These are phyloP conservation scores for Kryptolebias marmoratus DNA, from an alignment of 2,113 vertebrate species.

Conservation along the genomic window DNA sequence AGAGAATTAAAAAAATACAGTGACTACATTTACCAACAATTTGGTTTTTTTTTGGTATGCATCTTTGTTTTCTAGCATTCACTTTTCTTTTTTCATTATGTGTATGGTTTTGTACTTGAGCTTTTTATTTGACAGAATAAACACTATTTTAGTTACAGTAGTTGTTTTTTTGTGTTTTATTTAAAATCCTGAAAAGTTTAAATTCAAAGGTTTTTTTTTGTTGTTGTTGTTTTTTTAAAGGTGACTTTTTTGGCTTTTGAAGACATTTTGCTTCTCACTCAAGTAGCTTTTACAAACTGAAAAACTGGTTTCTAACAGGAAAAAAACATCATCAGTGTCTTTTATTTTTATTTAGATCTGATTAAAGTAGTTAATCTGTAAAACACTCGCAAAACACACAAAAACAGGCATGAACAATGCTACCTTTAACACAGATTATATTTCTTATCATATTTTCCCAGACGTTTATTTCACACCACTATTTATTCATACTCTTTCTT, in stretches of 20 bases:
- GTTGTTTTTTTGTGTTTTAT: slow-evolving; percentile 27
- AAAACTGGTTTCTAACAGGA: background rate
- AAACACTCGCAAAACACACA: no score
- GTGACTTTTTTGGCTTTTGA: no score
- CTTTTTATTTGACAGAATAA: slow-evolving; percentile 66
- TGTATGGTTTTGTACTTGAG: slow-evolving; percentile 50
- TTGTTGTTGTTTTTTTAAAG: no score
- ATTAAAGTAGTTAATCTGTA: no score
- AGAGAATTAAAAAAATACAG: slow-evolving; percentile 42
- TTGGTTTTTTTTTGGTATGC: no score
- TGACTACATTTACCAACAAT: slow-evolving; percentile 21
- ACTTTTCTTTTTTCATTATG: slow-evolving; percentile 47
- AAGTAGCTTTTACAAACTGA: background rate
- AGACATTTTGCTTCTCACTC: background rate
- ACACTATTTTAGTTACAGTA: slow-evolving; percentile 72
- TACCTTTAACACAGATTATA: no score
- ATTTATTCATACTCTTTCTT: background rate
- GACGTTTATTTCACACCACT: background rate
- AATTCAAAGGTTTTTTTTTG: no score
- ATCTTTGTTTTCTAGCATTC: slow-evolving; percentile 38
- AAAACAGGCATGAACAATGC: background rate
- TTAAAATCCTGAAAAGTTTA: background rate
- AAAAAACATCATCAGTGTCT: background rate
- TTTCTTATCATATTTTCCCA: background rate
- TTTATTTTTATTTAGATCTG: no score